Conservation (phyloP, 2,113 vertebrate genomes). For the Eleginops maclovinus region DNA sequence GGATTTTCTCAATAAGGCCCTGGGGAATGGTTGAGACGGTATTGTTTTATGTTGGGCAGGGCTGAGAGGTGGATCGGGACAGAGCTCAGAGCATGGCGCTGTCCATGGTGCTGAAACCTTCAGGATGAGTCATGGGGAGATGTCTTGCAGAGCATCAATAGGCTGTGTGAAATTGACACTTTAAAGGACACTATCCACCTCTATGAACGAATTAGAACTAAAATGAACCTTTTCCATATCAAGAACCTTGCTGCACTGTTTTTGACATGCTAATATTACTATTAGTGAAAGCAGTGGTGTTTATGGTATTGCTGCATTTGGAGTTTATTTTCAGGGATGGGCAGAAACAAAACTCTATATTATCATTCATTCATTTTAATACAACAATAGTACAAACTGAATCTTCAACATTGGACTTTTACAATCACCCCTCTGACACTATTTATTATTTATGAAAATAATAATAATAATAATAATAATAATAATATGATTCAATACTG, state of each 20-base stretch:
- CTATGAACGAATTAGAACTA: neutral
- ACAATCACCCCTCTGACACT: neutral
- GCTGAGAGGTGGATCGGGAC: neutral
- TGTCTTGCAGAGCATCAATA: neutral
- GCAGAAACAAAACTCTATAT: neutral
- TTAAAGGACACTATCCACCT: neutral
- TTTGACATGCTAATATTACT: neutral
- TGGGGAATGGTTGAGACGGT: conserved; percentile 7
- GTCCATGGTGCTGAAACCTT: conserved; percentile 83
- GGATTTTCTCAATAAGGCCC: conserved; percentile 17
- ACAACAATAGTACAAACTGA: neutral
- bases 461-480: neutral
- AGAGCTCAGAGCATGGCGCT: conserved; percentile 52
- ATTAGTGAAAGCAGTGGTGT: neutral
- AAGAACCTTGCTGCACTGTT: neutral
- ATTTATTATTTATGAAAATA: neutral
- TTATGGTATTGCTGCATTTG: neutral
- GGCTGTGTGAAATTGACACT: neutral
- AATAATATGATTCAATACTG: neutral
- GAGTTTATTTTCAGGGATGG: neutral
- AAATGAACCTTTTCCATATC: neutral
- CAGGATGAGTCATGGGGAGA: conserved; percentile 65
- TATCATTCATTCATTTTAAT: neutral
- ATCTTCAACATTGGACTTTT: neutral
- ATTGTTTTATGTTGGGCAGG: neutral